Conservation (phyloP, 2,888 invertebrate species). For the Marasmarcha lunaedactyla region DNA sequence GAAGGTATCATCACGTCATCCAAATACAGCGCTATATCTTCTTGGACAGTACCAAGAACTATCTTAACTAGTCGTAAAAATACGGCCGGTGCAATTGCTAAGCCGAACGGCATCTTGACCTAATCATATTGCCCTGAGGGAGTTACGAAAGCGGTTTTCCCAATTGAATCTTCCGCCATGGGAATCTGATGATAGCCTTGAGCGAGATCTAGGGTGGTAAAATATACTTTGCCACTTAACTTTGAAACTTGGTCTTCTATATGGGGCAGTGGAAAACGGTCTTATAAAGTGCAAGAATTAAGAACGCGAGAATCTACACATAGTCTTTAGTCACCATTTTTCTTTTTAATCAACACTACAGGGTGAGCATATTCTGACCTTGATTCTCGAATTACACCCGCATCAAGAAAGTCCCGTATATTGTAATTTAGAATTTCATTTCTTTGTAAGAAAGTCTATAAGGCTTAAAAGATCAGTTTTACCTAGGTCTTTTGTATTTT, state of each 20-base stretch:
- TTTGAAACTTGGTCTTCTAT: slow-evolving; percentile 7
- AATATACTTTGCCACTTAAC: slow-evolving; percentile 5
- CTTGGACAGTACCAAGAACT: background rate
- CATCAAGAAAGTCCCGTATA: slow-evolving; percentile 14
- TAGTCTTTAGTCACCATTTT: slow-evolving; percentile 12
- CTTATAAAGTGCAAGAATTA: slow-evolving; percentile 7
- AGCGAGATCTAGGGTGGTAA: slow-evolving; percentile 8
- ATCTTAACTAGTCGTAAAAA: slow-evolving; percentile 7
- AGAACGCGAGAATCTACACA: slow-evolving; percentile 15
- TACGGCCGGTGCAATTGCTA: slow-evolving; percentile 10
- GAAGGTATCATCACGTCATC: slow-evolving; percentile 11
- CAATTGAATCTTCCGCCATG: slow-evolving; percentile 1
- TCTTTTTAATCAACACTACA: slow-evolving; percentile 15
- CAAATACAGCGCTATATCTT: slow-evolving; percentile 1
- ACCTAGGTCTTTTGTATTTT: slow-evolving; percentile 6
- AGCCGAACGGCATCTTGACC: slow-evolving; percentile 10
- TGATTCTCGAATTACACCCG: slow-evolving; percentile 16
- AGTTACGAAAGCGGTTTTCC: slow-evolving; percentile 10
- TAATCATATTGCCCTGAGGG: slow-evolving; percentile 9
- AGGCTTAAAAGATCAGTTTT: slow-evolving; percentile 8
- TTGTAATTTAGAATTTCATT: slow-evolving; percentile 13
- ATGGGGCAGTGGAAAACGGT: slow-evolving; percentile 5
- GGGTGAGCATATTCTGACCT: slow-evolving; percentile 17
- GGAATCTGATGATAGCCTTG: slow-evolving; percentile 9
- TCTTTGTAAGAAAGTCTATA: slow-evolving; percentile 14